phyloP scores from a whole-genome alignment of 2,797 vertebrate species.

The Phyllotis vaccarum region DNA sequence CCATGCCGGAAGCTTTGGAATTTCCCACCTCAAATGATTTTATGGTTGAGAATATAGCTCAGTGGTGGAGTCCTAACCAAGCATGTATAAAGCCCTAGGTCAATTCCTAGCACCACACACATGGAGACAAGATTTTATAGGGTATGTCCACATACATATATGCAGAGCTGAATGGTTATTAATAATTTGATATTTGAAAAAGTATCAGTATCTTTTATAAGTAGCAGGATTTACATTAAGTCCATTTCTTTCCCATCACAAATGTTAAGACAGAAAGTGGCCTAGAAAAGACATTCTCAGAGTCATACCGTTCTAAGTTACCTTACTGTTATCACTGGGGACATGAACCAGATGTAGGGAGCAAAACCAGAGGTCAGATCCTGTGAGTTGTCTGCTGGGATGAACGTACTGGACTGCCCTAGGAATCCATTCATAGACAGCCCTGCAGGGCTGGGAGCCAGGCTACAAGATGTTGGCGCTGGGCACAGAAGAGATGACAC shows the following conservation, averaged over 20 bases:
- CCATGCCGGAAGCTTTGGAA: neutral
- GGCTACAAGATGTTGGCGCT: neutral
- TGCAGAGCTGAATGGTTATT: neutral
- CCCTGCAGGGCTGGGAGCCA: neutral
- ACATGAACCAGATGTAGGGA: neutral
- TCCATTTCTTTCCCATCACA: slow-evolving; percentile 29
- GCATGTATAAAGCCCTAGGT: neutral
- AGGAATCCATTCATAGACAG: neutral
- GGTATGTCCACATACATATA: neutral
- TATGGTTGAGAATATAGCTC: neutral
- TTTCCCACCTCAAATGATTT: neutral
- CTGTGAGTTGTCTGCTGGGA: neutral
- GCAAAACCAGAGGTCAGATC: neutral
- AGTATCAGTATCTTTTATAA: slow-evolving; percentile 59
- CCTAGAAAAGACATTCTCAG: slow-evolving; percentile 43
- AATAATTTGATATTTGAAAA: slow-evolving; percentile 50
- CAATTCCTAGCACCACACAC: neutral
- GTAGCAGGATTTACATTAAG: slow-evolving; percentile 40
- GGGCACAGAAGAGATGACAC: neutral
- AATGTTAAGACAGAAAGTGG: slow-evolving; percentile 13
- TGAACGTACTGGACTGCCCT: neutral
- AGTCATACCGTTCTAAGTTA: neutral
- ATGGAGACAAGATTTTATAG: neutral
- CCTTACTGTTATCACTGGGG: neutral
- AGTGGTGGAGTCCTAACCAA: neutral